Conservation (phyloP, 2,113 vertebrate species). For the Actenoides hombroni region DNA sequence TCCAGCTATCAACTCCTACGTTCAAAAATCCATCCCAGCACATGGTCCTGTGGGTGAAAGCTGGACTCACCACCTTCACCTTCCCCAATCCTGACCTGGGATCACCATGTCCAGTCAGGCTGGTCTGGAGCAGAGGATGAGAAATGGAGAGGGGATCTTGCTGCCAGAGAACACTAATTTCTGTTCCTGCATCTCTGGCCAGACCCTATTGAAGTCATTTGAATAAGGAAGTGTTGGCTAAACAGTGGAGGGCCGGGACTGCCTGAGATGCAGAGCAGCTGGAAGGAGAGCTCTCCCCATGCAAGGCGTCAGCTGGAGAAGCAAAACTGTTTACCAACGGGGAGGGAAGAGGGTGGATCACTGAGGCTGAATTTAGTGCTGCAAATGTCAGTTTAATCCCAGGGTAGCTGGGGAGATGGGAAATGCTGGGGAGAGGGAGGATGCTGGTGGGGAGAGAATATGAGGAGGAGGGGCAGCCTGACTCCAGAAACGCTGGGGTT, state of each 20-base stretch:
- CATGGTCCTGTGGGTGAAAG: background rate
- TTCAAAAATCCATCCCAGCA: background rate
- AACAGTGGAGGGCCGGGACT: background rate
- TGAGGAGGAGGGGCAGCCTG: background rate
- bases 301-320: background rate
- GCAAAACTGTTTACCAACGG: background rate
- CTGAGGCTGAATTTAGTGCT: rapidly evolving
- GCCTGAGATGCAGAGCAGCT: background rate
- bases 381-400: background rate
- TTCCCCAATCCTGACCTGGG: background rate
- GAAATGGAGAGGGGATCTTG: background rate
- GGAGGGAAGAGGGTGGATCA: constrained; percentile 15
- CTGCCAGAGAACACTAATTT: background rate
- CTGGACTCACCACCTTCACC: background rate
- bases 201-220: background rate
- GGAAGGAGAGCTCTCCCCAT: background rate
- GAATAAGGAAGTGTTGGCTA: background rate
- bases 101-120: rapidly evolving
- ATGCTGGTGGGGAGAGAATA: background rate
- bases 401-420: background rate
- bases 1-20: background rate
- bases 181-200: background rate
- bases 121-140: background rate
- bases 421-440: background rate
- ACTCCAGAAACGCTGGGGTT: background rate